Conservation (phyloP, 1,140 invertebrate species). For the Parapsyche elsis region DNA sequence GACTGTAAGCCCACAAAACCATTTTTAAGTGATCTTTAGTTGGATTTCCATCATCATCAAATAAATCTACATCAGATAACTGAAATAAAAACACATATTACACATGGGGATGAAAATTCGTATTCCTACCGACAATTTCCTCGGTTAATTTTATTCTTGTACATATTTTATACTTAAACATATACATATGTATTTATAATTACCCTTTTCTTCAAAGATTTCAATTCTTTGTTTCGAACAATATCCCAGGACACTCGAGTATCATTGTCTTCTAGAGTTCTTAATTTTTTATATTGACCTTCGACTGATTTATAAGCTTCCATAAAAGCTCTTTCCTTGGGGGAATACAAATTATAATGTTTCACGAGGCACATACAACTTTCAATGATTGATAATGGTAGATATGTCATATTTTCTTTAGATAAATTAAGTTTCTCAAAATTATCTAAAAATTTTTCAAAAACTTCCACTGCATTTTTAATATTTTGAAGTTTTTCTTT, state of each 20-base stretch:
- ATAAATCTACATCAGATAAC: constrained; percentile 63
- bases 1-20: constrained; percentile 75
- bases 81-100: constrained; percentile 25
- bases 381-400: constrained; percentile 63
- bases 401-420: constrained; percentile 72
- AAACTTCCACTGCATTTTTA: constrained; percentile 71
- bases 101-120: neutral
- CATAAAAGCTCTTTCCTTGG: constrained; percentile 62
- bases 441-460: constrained; percentile 74
- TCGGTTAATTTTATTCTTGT: neutral
- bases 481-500: constrained; percentile 75
- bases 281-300: constrained; percentile 74
- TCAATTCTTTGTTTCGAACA: constrained; percentile 69
- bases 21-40: constrained; percentile 71
- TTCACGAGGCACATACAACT: constrained; percentile 48
- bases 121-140: neutral
- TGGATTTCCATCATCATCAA: constrained; percentile 70
- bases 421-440: constrained; percentile 71
- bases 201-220: constrained; percentile 69
- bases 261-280: constrained; percentile 68
- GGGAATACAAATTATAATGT: neutral
- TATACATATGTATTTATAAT: constrained; percentile 53
- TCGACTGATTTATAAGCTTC: constrained; percentile 68
- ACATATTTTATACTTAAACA: neutral
- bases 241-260: constrained; percentile 73